Evolutionary conservation across 2,797 vertebrate genomes (phyloP).

Genomic region (Cryptoblepharus egeriae): DNA sequence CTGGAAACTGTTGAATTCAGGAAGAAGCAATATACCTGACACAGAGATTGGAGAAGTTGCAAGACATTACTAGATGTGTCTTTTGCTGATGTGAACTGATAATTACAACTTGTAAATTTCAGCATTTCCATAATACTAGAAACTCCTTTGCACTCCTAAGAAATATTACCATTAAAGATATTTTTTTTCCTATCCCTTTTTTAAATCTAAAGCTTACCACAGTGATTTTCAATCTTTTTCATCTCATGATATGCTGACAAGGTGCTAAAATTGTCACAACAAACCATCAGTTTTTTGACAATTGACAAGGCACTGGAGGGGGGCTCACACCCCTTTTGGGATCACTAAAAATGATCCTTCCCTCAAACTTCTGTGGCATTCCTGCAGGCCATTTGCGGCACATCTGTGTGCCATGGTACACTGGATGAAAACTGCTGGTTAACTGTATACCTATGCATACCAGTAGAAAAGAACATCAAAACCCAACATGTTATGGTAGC

Average conservation of each 20-base stretch:
- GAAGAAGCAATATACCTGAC: background rate
- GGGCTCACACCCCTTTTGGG: no score
- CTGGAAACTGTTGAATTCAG: background rate
- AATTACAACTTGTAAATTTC: background rate
- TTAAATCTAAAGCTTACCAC: background rate
- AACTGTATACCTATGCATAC: no score
- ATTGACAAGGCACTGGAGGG: no score
- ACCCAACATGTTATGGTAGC: constrained; percentile 22
- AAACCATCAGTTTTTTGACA: no score
- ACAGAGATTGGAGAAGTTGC: background rate
- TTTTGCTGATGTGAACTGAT: background rate
- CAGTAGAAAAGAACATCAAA: background rate
- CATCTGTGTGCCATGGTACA: no score
- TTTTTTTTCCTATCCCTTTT: background rate
- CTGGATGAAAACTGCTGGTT: no score
- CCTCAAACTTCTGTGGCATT: no score
- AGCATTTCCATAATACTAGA: background rate
- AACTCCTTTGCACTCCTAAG: background rate
- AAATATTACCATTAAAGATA: background rate
- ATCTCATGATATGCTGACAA: no score
- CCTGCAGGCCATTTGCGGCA: no score
- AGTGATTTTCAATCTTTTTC: no score
- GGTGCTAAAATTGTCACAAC: no score
- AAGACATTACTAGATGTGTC: background rate
- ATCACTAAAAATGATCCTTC: no score